phyloP scores from a whole-genome alignment of 1,140 invertebrate species.

The Aphis gossypii region DNA sequence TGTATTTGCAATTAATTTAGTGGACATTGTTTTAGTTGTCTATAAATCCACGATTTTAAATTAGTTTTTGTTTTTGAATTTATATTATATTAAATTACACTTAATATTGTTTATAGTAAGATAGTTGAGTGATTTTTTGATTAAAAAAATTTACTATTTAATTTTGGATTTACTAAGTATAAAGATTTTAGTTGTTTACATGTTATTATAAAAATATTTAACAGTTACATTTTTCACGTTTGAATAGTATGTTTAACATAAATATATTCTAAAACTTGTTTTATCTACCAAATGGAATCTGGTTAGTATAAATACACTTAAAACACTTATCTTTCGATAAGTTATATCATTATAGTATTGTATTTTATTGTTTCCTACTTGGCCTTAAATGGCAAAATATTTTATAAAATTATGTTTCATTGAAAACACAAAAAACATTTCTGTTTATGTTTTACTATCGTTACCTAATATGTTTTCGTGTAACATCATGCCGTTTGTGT shows the following conservation, averaged over 20 bases:
- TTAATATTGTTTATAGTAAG: neutral
- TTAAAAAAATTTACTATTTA: neutral
- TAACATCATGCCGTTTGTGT: neutral
- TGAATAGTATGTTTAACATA: neutral
- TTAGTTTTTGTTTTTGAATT: neutral
- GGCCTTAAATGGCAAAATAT: neutral
- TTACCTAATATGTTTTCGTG: neutral
- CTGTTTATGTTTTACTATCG: neutral
- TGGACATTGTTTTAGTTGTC: neutral
- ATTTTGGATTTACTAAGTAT: neutral
- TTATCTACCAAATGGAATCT: neutral
- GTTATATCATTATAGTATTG: neutral
- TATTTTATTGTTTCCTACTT: neutral
- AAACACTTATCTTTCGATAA: neutral
- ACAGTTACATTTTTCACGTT: neutral
- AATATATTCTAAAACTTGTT: neutral
- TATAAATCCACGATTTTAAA: neutral
- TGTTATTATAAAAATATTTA: neutral
- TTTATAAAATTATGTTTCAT: neutral
- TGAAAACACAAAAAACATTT: neutral
- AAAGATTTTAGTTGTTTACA: neutral
- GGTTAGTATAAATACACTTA: neutral
- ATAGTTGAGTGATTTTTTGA: neutral
- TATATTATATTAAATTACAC: neutral
- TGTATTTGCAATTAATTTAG: neutral